Conservation (phyloP, 2,797 vertebrate genomes). For the Tragopan temminckii region DNA sequence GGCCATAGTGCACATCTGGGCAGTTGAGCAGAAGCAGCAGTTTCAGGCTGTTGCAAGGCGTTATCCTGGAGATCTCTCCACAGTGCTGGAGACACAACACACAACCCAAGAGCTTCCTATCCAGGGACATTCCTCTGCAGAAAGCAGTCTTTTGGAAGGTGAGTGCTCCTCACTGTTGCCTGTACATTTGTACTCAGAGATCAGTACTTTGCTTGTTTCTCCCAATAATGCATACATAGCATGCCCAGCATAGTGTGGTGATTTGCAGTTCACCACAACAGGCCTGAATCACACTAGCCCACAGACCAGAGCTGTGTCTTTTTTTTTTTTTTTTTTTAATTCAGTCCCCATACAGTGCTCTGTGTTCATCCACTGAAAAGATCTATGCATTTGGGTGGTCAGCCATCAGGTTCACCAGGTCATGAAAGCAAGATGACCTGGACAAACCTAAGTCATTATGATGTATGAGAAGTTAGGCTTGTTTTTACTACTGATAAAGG, state of each 20-base stretch:
- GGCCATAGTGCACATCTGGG: neutral
- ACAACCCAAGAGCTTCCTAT: neutral
- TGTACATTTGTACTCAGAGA: neutral
- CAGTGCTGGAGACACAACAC: neutral
- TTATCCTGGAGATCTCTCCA: neutral
- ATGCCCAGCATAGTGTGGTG: neutral
- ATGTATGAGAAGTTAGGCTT: neutral
- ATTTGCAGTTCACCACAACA: neutral
- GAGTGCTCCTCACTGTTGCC: neutral
- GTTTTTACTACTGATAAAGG: neutral
- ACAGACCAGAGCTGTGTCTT: fast-evolving
- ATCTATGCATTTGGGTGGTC: neutral
- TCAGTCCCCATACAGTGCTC: neutral
- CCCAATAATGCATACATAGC: neutral
- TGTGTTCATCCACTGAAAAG: neutral
- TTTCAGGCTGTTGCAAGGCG: neutral
- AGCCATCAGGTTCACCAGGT: neutral
- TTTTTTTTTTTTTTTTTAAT: neutral
- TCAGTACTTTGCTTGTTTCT: neutral
- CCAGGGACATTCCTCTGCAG: neutral
- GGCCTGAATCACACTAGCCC: neutral
- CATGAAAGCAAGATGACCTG: neutral
- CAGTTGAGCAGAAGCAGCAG: neutral
- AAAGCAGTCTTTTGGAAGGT: neutral
- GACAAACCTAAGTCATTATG: neutral